These are phyloP conservation scores for Chloropsis cyanopogon DNA, from an alignment of 2,113 vertebrate species.

Conservation along the genomic window DNA sequence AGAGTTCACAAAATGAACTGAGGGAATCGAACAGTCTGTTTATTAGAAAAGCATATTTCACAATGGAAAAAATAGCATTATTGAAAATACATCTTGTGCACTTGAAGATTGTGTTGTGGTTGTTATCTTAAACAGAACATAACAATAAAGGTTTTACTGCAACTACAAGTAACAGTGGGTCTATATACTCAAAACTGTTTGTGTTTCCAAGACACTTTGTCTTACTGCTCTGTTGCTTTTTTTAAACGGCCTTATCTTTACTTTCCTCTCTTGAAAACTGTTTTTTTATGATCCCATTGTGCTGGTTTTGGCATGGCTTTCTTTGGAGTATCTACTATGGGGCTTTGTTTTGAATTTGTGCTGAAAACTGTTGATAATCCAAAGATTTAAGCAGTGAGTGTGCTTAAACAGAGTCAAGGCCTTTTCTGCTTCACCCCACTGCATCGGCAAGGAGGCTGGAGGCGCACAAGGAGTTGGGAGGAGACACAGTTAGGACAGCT, in stretches of 20 bases:
- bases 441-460: accelerated
- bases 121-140: not conserved
- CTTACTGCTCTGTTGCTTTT: not conserved
- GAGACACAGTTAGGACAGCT: not conserved
- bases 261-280: not conserved
- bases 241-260: not conserved
- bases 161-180: not conserved
- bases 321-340: not conserved
- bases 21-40: not conserved
- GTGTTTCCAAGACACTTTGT: not conserved
- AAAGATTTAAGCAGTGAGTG: not conserved
- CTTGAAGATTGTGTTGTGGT: not conserved
- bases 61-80: not conserved
- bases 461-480: not conserved
- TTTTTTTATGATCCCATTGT: not conserved
- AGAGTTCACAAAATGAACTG: not conserved
- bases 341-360: not conserved
- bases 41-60: not conserved
- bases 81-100: not conserved
- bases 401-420: not conserved
- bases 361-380: not conserved
- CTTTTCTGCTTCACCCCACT: not conserved
- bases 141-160: not conserved
- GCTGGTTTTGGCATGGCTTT: not conserved
- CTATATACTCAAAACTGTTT: not conserved